Base-by-base conservation (phyloP, 2,113 vertebrate species). In the Podiceps cristatus region DNA sequence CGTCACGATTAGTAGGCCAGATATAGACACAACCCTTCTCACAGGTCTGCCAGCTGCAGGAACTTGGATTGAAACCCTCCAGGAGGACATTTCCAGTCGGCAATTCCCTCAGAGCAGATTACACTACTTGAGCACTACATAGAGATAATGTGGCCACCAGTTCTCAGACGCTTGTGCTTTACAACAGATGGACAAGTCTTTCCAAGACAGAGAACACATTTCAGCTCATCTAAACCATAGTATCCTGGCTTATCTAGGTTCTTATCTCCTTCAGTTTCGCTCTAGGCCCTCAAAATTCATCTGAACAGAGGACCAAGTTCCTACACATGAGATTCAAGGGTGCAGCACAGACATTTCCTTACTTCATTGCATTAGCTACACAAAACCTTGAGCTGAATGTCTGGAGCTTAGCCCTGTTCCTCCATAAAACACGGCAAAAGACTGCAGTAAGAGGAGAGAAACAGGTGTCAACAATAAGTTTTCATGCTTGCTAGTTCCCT, bases 121-220 rank as follows among this genome's bases (percentile, higher is more conserved):
- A 63, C 2, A 13, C 40, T 50, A 5, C 22, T 35, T 40, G 9
- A 88, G 28, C 8, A 27, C 17, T 59, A 64, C n/a, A 37, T n/a
- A 74, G 14, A 91, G 35, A 19, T 20, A 53, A 66, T 0, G 0
- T 0, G 0, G n/a, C 11, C 37, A 50, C 31, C 50, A 85, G 63
- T 40, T 13, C 35, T 55, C 40, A 50, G 25, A 19, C 44, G 31
- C 22, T 9, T 28, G 18, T 18, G 13, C 45, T 71, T 20, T 45
- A 50, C 45, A 60, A 64, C 44, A 78, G 50, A 40, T 6, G 7
- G 42, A 66, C 20, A 11, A 73, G 28, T 14, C 29, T 63, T 88
- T 42, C 44, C 29, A 59, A 64, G 20, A 12, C 55, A 63, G 7
- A 52, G 7, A 66, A 69, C 9, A 47, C 29, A 50, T 9, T 59